phyloP scores from a whole-genome alignment of 2,113 vertebrate genomes.

The Orthonyx spaldingii region DNA sequence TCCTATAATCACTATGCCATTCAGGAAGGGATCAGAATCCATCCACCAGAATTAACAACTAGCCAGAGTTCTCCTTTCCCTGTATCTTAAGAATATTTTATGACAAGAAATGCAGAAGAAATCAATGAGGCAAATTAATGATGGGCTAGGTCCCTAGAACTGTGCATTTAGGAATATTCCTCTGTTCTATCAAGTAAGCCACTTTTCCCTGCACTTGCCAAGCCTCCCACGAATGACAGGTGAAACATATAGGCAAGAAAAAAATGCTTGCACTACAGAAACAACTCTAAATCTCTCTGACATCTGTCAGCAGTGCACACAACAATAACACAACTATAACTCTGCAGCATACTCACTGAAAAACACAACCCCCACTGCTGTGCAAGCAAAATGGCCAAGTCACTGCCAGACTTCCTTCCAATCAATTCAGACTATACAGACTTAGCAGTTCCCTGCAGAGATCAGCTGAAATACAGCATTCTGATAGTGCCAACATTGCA shows the following conservation, averaged over 20 bases:
- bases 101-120: background rate
- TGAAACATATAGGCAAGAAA: background rate
- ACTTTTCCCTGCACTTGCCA: background rate
- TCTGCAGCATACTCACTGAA: background rate
- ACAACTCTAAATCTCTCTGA: background rate
- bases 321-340: background rate
- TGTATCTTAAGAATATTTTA: background rate
- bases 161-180: background rate
- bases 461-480: background rate
- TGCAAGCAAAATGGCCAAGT: background rate
- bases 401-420: background rate
- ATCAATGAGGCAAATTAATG: background rate
- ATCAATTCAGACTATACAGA: background rate
- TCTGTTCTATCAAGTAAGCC: background rate
- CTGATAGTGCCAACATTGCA: accelerated
- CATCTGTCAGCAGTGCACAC: background rate
- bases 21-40: background rate
- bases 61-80: background rate
- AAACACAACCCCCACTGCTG: background rate
- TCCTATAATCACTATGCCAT: background rate
- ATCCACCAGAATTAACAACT: background rate
- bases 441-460: background rate
- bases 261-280: background rate
- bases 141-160: background rate
- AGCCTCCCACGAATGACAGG: background rate